Evolutionary conservation across 2,888 invertebrate species (phyloP).

Genomic region (Nysson spinosus): DNA sequence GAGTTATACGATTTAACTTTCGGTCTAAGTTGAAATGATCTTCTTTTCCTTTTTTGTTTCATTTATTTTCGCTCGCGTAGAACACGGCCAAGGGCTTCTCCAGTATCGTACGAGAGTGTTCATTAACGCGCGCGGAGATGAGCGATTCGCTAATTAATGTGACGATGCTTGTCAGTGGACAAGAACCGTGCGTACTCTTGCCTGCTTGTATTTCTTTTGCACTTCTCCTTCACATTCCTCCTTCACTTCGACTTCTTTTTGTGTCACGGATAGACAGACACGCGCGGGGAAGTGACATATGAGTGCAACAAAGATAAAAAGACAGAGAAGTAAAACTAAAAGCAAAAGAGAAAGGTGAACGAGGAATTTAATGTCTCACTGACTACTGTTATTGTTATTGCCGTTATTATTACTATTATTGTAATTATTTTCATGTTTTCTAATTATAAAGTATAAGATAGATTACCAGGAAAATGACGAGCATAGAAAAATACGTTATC

Average conservation of each 20-base stretch:
- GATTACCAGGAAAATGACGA: no score
- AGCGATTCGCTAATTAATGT: conserved; percentile 64
- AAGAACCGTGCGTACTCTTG: conserved; percentile 37
- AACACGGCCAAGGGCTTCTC: conserved; percentile 30
- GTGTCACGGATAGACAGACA: conserved; percentile 1
- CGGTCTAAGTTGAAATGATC: conserved; percentile 12
- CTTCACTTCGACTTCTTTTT: conserved; percentile 23
- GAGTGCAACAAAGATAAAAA: background rate
- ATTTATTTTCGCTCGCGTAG: conserved; percentile 45
- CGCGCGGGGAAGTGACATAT: background rate
- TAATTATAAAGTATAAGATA: no score
- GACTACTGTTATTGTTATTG: background rate
- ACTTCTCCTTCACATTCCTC: conserved; percentile 15
- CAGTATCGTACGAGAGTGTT: conserved; percentile 52
- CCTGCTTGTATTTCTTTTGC: conserved; percentile 28
- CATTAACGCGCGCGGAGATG: conserved; percentile 55
- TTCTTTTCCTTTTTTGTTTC: conserved; percentile 32
- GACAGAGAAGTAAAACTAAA: conserved; percentile 7
- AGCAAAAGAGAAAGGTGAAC: background rate
- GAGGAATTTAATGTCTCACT: background rate
- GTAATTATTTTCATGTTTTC: no score
- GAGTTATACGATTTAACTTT: no score
- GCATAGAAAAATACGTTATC: no score
- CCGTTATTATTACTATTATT: no score
- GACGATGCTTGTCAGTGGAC: conserved; percentile 58